These are phyloP conservation scores for Benitochromis conjunctus DNA, from an alignment of 2,113 vertebrate genomes.

Conservation along the genomic window DNA sequence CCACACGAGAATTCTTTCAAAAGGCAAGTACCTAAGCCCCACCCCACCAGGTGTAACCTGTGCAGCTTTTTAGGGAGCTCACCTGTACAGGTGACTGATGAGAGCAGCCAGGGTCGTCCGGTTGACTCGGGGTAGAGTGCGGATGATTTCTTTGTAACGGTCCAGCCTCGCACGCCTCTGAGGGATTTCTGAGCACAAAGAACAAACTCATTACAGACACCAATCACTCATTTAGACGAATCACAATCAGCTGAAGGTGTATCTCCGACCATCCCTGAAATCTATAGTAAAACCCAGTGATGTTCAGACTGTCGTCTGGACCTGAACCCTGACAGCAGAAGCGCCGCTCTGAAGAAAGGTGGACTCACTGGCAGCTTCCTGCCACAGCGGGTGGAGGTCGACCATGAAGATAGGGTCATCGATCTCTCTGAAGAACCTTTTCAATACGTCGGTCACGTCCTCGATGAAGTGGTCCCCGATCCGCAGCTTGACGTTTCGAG, in stretches of 20 bases:
- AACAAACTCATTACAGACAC: background rate
- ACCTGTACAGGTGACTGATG: conserved; percentile 93
- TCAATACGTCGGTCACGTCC: conserved; percentile 93
- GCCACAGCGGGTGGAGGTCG: conserved; percentile 88
- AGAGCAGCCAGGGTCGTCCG: conserved; percentile 86
- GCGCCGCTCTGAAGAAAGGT: background rate
- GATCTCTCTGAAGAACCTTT: conserved; percentile 95
- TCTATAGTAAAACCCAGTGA: background rate
- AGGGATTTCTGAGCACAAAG: conserved; percentile 69
- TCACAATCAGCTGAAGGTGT: background rate
- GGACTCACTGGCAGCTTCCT: conserved; percentile 86
- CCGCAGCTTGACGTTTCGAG: conserved; percentile 90
- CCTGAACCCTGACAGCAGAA: background rate
- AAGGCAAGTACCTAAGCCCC: background rate
- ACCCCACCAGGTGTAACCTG: background rate
- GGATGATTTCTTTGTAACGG: conserved; percentile 90
- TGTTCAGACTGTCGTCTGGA: background rate
- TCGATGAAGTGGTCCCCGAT: conserved; percentile 96
- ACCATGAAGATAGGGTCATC: conserved; percentile 91
- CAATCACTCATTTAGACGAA: background rate
- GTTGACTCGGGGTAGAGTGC: conserved; percentile 86
- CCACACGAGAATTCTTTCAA: background rate
- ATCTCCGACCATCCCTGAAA: background rate
- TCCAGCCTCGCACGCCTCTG: conserved; percentile 82
- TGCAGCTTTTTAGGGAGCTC: conserved; percentile 5